Evolutionary conservation across 2,888 invertebrate species (phyloP), one percentile per base, ranked within the genome.

Genomic region (Drosophila heteroneura): DNA sequence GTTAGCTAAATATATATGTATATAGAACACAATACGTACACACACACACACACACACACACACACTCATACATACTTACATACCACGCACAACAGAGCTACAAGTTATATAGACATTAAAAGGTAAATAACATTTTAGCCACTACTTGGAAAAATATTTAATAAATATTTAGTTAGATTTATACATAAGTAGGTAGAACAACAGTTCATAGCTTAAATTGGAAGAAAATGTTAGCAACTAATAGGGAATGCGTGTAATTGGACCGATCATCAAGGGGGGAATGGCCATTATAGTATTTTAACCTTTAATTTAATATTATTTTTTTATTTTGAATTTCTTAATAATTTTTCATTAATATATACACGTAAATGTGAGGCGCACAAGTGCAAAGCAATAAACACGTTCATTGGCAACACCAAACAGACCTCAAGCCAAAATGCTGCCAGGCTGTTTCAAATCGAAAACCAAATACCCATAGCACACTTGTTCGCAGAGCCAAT

Each of bases 121-220:
- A 81, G 85, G 76, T 81, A 81, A 81, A 82, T 82, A 81, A 89
- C 71, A 89, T 53, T 76, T 85, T 89, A 89, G 91, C 82, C 88
- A 85, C 85, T 85, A 85, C 85, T 89, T 79, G 76, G 74, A 87
- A 79, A 82, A 76, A 54, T 53, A 66, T 60, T 70, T 64, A 37
- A 41, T 83, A 79, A 58, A 30, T 41, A 59, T 58, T 49, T 68
- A 65, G 51, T 61, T 44, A 52, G 62, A 69, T 71, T 61, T 67
- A 67, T 73, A 72, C 67, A 69, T 61, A 62, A 52, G 35, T 62
- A 51, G 59, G 35, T 59, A 37, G 59, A 70, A 59, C 30, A 67
- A 58, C 66, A 39, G 51, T 65, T 66, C 9, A 67, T 51, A 82
- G 67, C 61, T 81, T 82, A 44, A 73, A 64, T 30, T 37, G 49